Evolutionary conservation across 1,140 invertebrate species (phyloP), one percentile per base, ranked within the genome.

Genomic region (Drosophila pseudoobscura): DNA sequence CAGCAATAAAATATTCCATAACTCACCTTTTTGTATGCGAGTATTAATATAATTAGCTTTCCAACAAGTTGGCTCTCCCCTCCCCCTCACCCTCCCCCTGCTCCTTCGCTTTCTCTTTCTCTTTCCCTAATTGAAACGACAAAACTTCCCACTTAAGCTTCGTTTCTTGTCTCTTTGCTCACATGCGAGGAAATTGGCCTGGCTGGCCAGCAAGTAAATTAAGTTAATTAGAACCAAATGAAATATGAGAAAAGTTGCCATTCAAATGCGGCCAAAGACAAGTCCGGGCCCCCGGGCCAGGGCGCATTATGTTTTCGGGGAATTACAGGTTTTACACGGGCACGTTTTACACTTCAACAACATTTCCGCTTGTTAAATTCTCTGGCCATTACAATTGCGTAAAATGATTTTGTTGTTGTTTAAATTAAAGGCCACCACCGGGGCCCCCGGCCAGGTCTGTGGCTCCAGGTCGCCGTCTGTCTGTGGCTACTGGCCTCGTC

Each of bases 321-420:
- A 39, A 39, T 39, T 39, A 39, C 35, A 13, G 35, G 35, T 39
- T 39, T 39, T 11, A 1, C 45, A 6, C 6, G 6, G 63, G 49
- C 80, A 79, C 80, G 80, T 85, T 85, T 84, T 73, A 73, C 80
- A 84, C 80, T 84, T 84, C 72, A 76, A 64, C 80, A 84, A 56
- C 72, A 84, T 76, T 84, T 75, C 75, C 80, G 75, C 60, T 59
- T 71, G 75, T 78, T 83, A 79, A 83, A 66, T 83, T 63, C 54
- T 17, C 55, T 63, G 75, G 70, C 71, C 75, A 79, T 79, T 71
- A 79, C 80, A 84, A 79, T 79, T 68, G 80, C 76, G 66, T 84
- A 80, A 84, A 85, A 80, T 80, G 45, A 58, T 84, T 82, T 61
- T 69, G 78, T 62, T 82, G 59, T 54, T 69, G 53, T 15, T 53